Conservation (phyloP, 2,113 vertebrate species). For the Helogale parvula region DNA sequence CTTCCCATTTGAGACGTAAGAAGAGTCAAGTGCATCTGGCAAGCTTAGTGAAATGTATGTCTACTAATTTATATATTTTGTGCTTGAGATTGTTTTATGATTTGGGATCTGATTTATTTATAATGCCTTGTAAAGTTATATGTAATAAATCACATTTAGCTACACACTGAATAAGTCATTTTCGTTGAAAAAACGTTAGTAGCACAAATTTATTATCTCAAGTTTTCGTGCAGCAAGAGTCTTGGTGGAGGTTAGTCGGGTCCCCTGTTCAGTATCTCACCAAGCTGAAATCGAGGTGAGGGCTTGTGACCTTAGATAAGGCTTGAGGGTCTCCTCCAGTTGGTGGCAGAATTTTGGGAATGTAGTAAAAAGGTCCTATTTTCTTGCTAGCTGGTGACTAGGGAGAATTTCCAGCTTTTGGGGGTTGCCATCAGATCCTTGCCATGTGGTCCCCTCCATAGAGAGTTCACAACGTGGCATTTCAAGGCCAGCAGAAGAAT, state of each 20-base stretch:
- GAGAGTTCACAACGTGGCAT: not conserved
- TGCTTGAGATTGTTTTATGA: not conserved
- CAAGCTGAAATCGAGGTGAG: not conserved
- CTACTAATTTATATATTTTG: not conserved
- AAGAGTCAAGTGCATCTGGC: not conserved
- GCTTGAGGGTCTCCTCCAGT: not conserved
- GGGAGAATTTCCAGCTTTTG: not conserved
- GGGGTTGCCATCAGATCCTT: not conserved
- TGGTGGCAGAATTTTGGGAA: not conserved
- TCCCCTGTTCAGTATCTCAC: not conserved
- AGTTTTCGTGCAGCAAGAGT: not conserved
- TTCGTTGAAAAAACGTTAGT: not conserved
- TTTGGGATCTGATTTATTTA: not conserved
- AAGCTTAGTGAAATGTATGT: not conserved
- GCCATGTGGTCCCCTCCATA: accelerated
- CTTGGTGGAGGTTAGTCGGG: not conserved
- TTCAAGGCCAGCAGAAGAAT: not conserved
- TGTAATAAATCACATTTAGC: not conserved
- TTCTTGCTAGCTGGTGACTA: not conserved
- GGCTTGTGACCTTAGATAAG: not conserved
- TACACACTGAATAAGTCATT: not conserved
- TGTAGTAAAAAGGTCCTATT: not conserved
- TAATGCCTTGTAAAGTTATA: not conserved
- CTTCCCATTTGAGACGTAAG: not conserved
- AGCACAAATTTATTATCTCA: not conserved